These are phyloP conservation scores for Aporophyla lueneburgensis DNA, from an alignment of 2,888 invertebrate species.

Conservation along the genomic window DNA sequence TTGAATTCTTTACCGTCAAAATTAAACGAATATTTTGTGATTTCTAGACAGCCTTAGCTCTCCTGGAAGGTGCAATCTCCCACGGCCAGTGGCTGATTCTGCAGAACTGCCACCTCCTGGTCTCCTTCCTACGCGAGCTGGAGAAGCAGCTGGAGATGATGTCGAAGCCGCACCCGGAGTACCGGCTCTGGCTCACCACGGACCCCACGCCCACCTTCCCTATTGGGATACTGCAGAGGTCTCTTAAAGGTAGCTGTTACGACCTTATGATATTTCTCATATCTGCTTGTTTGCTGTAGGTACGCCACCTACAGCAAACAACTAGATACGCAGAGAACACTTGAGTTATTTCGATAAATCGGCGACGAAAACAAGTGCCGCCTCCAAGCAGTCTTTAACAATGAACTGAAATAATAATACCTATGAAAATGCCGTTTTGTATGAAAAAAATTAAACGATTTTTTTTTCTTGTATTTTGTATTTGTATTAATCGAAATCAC, in stretches of 20 bases:
- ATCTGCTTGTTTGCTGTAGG: background rate
- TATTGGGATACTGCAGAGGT: slow-evolving; percentile 96
- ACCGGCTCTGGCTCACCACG: slow-evolving; percentile 97
- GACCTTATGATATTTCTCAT: background rate
- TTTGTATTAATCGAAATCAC: too few species aligned
- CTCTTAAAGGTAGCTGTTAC: slow-evolving; percentile 92
- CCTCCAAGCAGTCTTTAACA: background rate
- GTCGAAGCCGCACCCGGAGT: slow-evolving; percentile 96
- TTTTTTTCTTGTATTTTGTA: too few species aligned
- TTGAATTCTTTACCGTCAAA: background rate
- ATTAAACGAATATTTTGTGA: background rate
- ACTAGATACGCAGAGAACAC: too few species aligned
- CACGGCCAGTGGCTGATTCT: slow-evolving; percentile 98
- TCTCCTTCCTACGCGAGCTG: slow-evolving; percentile 94
- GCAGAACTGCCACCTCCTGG: slow-evolving; percentile 97
- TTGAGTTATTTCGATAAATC: too few species aligned
- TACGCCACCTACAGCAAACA: too few species aligned
- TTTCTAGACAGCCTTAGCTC: slow-evolving; percentile 92
- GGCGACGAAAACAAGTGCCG: background rate
- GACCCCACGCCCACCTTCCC: slow-evolving; percentile 97
- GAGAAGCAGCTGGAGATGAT: slow-evolving; percentile 96
- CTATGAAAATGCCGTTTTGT: too few species aligned
- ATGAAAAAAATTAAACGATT: too few species aligned
- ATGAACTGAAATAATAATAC: background rate
- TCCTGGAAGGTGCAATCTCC: slow-evolving; percentile 93